Conservation (phyloP, 2,113 vertebrate species). For the Callipepla californica region DNA sequence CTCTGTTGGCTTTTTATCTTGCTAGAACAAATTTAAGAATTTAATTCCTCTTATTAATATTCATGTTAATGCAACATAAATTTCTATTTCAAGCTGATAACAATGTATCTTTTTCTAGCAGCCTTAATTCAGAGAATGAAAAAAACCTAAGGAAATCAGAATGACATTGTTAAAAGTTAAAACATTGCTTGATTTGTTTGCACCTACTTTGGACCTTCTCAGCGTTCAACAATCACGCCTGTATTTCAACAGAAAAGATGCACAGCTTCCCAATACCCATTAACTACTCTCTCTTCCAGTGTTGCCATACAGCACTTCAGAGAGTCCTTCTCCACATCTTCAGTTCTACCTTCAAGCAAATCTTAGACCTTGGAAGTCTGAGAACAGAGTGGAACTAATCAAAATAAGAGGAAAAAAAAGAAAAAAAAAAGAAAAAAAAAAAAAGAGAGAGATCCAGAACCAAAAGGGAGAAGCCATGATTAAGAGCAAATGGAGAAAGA, state of each 20-base stretch:
- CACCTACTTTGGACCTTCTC: neutral
- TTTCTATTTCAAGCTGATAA: conserved; percentile 47
- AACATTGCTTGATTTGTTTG: conserved; percentile 3
- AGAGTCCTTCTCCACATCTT: neutral
- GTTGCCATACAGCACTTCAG: neutral
- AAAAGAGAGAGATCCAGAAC: neutral
- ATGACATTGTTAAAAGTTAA: conserved; percentile 15
- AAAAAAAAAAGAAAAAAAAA: neutral
- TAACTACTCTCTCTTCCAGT: neutral
- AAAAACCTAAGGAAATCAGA: conserved; percentile 23
- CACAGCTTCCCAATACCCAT: neutral
- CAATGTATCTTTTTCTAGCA: conserved; percentile 15
- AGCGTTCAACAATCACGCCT: neutral
- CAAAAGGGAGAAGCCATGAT: neutral
- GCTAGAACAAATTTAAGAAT: conserved; percentile 38
- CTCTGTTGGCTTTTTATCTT: conserved; percentile 28
- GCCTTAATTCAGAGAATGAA: neutral
- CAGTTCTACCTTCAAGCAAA: neutral
- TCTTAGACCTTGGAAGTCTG: neutral
- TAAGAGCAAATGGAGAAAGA: neutral
- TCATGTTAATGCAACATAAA: conserved; percentile 31
- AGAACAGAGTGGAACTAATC: neutral
- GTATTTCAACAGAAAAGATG: neutral
- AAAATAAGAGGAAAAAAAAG: neutral
- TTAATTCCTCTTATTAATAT: conserved; percentile 53